phyloP scores from a whole-genome alignment of 64 coral and sea anemone species.

The Catalaphyllia jardinei region DNA sequence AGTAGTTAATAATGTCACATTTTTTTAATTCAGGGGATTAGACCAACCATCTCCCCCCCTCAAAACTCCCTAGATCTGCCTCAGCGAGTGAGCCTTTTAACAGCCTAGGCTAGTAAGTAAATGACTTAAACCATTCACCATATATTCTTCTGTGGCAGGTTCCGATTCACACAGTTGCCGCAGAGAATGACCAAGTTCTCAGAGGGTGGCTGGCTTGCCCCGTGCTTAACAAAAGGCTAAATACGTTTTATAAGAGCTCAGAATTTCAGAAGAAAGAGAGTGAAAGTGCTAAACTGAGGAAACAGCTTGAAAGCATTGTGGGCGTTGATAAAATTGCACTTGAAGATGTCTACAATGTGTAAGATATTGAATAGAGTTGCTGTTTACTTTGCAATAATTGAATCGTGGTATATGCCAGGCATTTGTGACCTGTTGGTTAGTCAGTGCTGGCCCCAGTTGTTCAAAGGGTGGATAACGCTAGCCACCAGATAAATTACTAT shows the following conservation, averaged over 20 bases:
- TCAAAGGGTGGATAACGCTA: too few relatives aligned
- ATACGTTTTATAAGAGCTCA: slow-evolving; percentile 51
- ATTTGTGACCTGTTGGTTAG: too few relatives aligned
- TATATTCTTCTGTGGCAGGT: slow-evolving; percentile 36
- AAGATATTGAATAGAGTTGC: neutral
- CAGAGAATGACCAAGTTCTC: slow-evolving; percentile 69
- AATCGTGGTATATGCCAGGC: too few relatives aligned
- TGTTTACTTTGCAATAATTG: too few relatives aligned
- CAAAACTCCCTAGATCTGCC: too few relatives aligned
- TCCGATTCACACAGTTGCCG: slow-evolving; percentile 79
- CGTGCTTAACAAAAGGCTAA: slow-evolving; percentile 45
- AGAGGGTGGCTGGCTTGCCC: slow-evolving; percentile 57
- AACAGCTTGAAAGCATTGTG: slow-evolving; percentile 45
- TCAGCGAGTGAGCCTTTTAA: too few relatives aligned
- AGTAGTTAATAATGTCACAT: too few relatives aligned
- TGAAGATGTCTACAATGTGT: slow-evolving; percentile 88
- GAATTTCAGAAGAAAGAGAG: slow-evolving; percentile 49
- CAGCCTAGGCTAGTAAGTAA: too few relatives aligned
- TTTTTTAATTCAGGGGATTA: too few relatives aligned
- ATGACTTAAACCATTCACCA: neutral
- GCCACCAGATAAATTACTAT: too few relatives aligned
- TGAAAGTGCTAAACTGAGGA: slow-evolving; percentile 41
- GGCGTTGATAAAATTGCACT: slow-evolving; percentile 56
- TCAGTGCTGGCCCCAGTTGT: too few relatives aligned
- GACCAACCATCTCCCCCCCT: too few relatives aligned